These are phyloP conservation scores for Epicampocera succincta DNA, from an alignment of 2,888 invertebrate genomes.

Conservation along the genomic window DNA sequence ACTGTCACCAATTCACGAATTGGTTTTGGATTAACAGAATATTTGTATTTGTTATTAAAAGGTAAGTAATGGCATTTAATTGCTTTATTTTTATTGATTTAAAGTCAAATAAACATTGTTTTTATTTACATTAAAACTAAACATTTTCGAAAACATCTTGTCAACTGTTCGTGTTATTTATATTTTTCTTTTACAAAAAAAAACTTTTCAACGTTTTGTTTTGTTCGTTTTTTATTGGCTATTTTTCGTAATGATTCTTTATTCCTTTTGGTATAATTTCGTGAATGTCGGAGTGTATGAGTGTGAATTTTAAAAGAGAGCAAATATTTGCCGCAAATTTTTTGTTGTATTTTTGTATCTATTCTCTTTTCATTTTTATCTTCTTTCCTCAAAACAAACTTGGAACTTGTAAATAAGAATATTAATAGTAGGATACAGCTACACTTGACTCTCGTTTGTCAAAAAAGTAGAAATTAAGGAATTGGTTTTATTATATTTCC, in stretches of 20 bases:
- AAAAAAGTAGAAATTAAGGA: not conserved
- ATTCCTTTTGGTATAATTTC: slow-evolving; percentile 10
- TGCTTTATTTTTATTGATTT: not conserved
- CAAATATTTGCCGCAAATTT: slow-evolving; percentile 62
- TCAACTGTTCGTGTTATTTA: slow-evolving; percentile 54
- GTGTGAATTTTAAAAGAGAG: slow-evolving; percentile 16
- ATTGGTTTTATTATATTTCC: too few relatives aligned
- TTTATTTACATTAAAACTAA: not conserved
- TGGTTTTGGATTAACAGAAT: slow-evolving; percentile 32
- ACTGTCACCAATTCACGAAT: slow-evolving; percentile 3
- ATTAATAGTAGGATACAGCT: slow-evolving; percentile 49
- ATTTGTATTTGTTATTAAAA: slow-evolving; percentile 1
- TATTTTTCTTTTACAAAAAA: slow-evolving; percentile 35
- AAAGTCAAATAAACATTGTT: too few relatives aligned
- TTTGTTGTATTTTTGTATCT: slow-evolving; percentile 56
- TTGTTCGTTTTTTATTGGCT: slow-evolving; percentile 45
- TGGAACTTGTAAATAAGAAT: slow-evolving; percentile 39
- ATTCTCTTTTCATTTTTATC: slow-evolving; percentile 16
- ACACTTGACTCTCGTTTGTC: slow-evolving; percentile 42
- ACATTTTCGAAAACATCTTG: slow-evolving; percentile 32
- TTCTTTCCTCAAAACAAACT: slow-evolving; percentile 59
- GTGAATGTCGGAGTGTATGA: slow-evolving; percentile 18
- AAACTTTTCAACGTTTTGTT: slow-evolving; percentile 56
- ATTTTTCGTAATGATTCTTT: slow-evolving; percentile 2
- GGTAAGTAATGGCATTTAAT: slow-evolving; percentile 47